phyloP scores from a whole-genome alignment of 2,888 invertebrate species.

The Protodeltote pygarga region DNA sequence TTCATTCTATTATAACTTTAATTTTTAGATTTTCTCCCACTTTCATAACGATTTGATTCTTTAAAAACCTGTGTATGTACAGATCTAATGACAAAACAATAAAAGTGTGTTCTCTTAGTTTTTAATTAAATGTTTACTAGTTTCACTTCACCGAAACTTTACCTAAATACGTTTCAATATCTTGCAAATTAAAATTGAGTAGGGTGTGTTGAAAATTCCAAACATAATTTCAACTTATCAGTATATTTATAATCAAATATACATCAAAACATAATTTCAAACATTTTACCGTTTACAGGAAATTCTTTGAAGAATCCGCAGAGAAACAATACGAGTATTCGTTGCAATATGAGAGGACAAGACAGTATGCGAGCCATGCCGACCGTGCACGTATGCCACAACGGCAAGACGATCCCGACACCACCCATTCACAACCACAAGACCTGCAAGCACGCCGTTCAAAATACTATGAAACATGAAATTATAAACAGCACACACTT shows the following conservation, averaged over 20 bases:
- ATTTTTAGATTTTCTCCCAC: too few species aligned
- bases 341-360: conserved; percentile 36
- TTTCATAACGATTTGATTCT: too few species aligned
- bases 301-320: conserved; percentile 59
- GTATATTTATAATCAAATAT: too few species aligned
- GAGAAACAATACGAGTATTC: conserved; percentile 56
- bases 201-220: too few species aligned
- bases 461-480: conserved; percentile 13
- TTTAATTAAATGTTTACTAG: too few species aligned
- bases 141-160: too few species aligned
- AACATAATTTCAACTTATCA: too few species aligned
- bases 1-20: neutral
- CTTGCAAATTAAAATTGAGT: too few species aligned
- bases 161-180: too few species aligned
- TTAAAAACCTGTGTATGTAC: too few species aligned
- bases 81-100: too few species aligned
- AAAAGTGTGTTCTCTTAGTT: too few species aligned
- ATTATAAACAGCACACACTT: conserved; percentile 17
- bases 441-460: conserved; percentile 20
- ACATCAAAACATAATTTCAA: neutral
- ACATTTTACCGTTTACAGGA: conserved; percentile 27
- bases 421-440: conserved; percentile 23
- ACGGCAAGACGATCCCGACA: conserved; percentile 27
- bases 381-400: conserved; percentile 43
- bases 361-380: conserved; percentile 33